Evolutionary conservation across 2,113 vertebrate species (phyloP).

Genomic region (Conger conger): DNA sequence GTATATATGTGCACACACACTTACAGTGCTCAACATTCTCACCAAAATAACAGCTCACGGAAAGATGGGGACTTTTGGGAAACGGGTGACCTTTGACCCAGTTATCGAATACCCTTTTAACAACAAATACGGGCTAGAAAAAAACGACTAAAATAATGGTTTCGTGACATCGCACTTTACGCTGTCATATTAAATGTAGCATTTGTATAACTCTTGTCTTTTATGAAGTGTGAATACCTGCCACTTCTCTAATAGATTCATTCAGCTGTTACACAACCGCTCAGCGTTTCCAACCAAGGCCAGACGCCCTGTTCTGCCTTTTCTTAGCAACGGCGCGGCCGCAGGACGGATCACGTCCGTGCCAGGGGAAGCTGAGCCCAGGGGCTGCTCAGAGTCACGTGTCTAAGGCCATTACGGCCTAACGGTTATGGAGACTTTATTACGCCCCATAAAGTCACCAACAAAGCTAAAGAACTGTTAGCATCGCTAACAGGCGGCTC

Average conservation of each 20-base stretch:
- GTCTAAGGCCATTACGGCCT: no score
- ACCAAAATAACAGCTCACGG: background rate
- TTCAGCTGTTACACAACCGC: no score
- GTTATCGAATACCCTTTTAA: background rate
- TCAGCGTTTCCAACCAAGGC: no score
- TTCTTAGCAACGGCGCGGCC: background rate
- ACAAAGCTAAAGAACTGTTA: background rate
- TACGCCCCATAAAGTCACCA: background rate
- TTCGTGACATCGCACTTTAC: no score
- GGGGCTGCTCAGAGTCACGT: no score
- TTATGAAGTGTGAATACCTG: no score
- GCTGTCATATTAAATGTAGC: no score
- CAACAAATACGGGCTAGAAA: background rate
- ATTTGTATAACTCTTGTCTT: no score
- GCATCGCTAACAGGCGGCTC: background rate
- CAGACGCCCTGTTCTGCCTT: no score
- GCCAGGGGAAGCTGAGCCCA: no score
- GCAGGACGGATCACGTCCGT: background rate
- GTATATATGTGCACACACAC: no score
- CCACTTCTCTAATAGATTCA: no score
- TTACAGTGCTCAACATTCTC: background rate
- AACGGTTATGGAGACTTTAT: background rate
- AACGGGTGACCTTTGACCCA: background rate
- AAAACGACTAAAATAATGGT: background rate
- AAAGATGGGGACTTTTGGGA: background rate